Conservation (phyloP, 2,888 invertebrate species). For the Mythimna pallens region DNA sequence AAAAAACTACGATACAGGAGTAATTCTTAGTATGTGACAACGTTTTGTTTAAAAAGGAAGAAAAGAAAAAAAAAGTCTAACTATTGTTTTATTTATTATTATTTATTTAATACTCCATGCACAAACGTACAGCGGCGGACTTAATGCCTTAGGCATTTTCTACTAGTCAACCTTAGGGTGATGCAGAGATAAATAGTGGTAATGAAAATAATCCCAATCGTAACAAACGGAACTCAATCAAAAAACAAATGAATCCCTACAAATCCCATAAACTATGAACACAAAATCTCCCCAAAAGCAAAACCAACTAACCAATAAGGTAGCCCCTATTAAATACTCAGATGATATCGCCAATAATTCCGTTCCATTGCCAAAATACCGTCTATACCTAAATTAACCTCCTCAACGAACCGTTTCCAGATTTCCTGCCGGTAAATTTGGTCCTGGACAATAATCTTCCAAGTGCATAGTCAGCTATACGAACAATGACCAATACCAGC, state of each 20-base stretch:
- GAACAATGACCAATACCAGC: conserved; percentile 66
- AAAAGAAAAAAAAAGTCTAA: too few species aligned
- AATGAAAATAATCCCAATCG: background rate
- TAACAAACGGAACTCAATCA: background rate
- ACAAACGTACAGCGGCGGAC: too few species aligned
- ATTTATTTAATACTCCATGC: too few species aligned
- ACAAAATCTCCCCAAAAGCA: conserved; percentile 26
- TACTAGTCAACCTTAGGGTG: too few species aligned
- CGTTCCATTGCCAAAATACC: conserved; percentile 68
- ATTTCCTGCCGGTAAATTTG: conserved; percentile 77
- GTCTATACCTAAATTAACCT: conserved; percentile 79
- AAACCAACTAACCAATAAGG: conserved; percentile 35
- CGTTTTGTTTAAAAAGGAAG: too few species aligned
- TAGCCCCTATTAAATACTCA: conserved; percentile 38
- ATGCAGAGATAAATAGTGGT: too few species aligned
- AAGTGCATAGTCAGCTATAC: conserved; percentile 79
- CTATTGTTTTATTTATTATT: too few species aligned
- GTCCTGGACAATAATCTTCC: conserved; percentile 77
- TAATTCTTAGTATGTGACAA: too few species aligned
- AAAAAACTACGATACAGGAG: too few species aligned
- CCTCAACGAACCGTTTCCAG: conserved; percentile 65
- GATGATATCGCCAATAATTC: conserved; percentile 63
- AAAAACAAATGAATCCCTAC: background rate
- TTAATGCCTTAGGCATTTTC: too few species aligned
- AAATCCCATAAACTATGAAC: background rate